Percentiles rank a stretch among this genome's conserved stretches.
Conservation (phyloP, 2,797 vertebrate genomes). For the Rhyacichthys aspro region DNA sequence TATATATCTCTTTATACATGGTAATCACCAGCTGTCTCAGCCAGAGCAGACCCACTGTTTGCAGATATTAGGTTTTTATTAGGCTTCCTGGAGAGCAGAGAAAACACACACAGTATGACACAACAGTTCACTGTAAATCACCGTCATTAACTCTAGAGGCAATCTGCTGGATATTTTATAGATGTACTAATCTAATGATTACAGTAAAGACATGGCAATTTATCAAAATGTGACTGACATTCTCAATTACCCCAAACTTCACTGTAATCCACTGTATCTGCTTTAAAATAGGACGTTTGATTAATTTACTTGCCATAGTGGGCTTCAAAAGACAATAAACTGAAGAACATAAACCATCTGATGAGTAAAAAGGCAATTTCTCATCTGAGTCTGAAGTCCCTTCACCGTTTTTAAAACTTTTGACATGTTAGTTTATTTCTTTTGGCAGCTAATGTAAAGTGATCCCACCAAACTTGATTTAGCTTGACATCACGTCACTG, state of each 20-base stretch:
- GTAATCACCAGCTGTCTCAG: slow-evolving; percentile 34
- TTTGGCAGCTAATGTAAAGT: background rate
- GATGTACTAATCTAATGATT: slow-evolving; percentile 67
- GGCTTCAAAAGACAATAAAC: slow-evolving; percentile 31
- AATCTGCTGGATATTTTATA: slow-evolving; percentile 81
- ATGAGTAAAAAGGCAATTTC: slow-evolving; percentile 5
- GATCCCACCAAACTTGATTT: background rate
- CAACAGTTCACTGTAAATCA: slow-evolving; percentile 43
- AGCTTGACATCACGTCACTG: too few relatives aligned
- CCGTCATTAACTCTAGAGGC: slow-evolving; percentile 85
- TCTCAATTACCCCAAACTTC: slow-evolving; percentile 51
- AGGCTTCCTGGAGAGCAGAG: slow-evolving; percentile 44
- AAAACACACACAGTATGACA: slow-evolving; percentile 35
- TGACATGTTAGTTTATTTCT: background rate
- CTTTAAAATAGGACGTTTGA: slow-evolving; percentile 28
- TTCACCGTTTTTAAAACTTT: background rate
- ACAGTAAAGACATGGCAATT: slow-evolving; percentile 43
- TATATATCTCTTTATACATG: slow-evolving; percentile 10
- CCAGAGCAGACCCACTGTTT: slow-evolving; percentile 36
- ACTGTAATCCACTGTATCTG: slow-evolving; percentile 31
- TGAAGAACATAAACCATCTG: slow-evolving; percentile 42
- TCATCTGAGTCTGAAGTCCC: slow-evolving; percentile 1
- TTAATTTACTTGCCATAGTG: slow-evolving; percentile 32
- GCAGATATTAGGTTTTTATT: slow-evolving; percentile 44
- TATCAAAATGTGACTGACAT: slow-evolving; percentile 50